A percentile compares a stretch with the other conserved stretches of the same genome.
Evolutionary conservation across 2,888 invertebrate species (phyloP).

Genomic region (Drosophila mettleri): DNA sequence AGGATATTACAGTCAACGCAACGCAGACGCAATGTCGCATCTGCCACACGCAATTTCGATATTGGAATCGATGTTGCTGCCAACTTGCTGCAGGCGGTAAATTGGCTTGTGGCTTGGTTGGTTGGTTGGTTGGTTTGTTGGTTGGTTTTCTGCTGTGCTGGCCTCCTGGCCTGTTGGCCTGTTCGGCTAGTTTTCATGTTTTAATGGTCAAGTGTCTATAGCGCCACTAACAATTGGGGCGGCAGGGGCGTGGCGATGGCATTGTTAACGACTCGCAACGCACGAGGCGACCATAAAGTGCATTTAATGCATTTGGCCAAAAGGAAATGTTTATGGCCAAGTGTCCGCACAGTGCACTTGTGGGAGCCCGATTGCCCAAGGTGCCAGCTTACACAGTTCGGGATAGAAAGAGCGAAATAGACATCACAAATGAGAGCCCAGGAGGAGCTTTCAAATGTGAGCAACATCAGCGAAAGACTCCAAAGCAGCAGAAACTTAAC

Average conservation of each 20-base stretch:
- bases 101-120: slow-evolving; percentile 10
- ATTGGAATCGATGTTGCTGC: slow-evolving; percentile 35
- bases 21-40: slow-evolving; percentile 17
- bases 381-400: neutral
- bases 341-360: slow-evolving; percentile 1
- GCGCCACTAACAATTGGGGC: slow-evolving; percentile 36
- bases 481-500: neutral
- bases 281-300: slow-evolving; percentile 45
- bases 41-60: slow-evolving; percentile 52
- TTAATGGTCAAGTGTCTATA: slow-evolving; percentile 50
- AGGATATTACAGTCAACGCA: neutral
- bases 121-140: too few relatives aligned
- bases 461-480: neutral
- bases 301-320: slow-evolving; percentile 46
- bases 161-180: slow-evolving; percentile 9
- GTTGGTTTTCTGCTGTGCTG: slow-evolving; percentile 20
- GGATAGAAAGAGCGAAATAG: neutral
- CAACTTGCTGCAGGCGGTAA: slow-evolving; percentile 19
- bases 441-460: neutral
- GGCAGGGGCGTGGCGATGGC: neutral
- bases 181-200: slow-evolving; percentile 32
- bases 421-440: neutral
- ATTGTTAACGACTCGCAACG: slow-evolving; percentile 53
- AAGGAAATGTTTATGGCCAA: slow-evolving; percentile 45
- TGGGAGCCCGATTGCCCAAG: slow-evolving; percentile 1